phyloP scores from a whole-genome alignment of 1,140 invertebrate genomes.

The Drosophila lacertosa region DNA sequence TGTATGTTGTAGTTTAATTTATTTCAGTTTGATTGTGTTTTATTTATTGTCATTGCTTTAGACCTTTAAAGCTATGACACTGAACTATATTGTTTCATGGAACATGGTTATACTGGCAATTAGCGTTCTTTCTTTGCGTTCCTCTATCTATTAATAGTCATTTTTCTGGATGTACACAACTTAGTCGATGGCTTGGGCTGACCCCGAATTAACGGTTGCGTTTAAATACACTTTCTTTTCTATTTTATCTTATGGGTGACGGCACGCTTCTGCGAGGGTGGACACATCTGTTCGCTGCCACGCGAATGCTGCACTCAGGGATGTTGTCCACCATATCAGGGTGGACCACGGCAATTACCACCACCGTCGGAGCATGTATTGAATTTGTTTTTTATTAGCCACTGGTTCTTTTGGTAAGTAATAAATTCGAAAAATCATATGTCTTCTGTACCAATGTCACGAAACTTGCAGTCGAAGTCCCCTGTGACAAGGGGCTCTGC shows the following conservation, averaged over 20 bases:
- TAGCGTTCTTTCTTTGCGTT: neutral
- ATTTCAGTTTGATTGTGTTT: neutral
- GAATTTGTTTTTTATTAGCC: conserved; percentile 85
- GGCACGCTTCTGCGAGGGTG: conserved; percentile 85
- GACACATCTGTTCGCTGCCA: conserved; percentile 87
- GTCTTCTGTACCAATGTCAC: conserved; percentile 12
- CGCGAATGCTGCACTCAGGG: conserved; percentile 90
- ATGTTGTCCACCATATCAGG: conserved; percentile 87
- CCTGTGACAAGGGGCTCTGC: conserved; percentile 27
- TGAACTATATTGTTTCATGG: neutral
- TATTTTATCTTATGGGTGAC: conserved; percentile 55
- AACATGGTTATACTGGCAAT: neutral
- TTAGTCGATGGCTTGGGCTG: neutral
- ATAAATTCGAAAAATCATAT: conserved; percentile 2
- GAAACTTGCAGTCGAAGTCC: conserved; percentile 20
- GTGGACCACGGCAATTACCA: conserved; percentile 84
- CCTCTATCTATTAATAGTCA: conserved; percentile 1
- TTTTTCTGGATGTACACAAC: neutral
- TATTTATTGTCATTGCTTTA: conserved; percentile 1
- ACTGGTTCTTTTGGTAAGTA: conserved; percentile 85
- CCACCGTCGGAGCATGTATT: conserved; percentile 84
- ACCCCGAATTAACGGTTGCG: conserved; percentile 22
- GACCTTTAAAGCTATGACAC: neutral
- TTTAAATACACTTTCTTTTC: conserved; percentile 16
- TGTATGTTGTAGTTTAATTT: neutral